Conservation (phyloP, 2,797 vertebrate species). For the Odontamblyopus rebecca region DNA sequence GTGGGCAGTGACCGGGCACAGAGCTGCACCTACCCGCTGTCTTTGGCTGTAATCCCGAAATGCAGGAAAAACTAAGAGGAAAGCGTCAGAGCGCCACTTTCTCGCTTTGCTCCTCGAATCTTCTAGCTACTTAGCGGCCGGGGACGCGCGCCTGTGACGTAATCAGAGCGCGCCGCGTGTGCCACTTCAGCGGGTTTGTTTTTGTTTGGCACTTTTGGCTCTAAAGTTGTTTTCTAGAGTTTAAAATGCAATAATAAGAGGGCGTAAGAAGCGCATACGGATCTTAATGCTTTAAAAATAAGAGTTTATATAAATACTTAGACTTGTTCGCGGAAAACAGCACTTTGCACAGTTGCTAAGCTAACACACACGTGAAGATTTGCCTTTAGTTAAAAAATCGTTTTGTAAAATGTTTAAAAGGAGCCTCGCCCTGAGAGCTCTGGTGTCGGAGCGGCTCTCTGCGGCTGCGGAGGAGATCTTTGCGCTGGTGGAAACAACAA, state of each 20-base stretch:
- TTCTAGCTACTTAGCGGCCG: conserved; percentile 14
- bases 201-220: background rate
- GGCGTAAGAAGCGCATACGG: no score
- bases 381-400: background rate
- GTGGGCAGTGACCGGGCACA: rapidly evolving
- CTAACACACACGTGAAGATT: background rate
- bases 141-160: conserved; percentile 38
- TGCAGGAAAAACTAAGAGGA: conserved; percentile 7
- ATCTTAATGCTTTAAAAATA: background rate
- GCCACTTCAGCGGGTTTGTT: background rate
- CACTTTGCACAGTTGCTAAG: background rate
- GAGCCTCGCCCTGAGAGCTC: background rate
- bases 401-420: background rate
- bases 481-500: background rate
- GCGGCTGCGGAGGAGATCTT: conserved; percentile 11
- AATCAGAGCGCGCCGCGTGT: background rate
- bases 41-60: conserved; percentile 10
- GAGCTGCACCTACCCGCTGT: conserved; percentile 45
- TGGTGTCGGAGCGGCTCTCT: conserved; percentile 1
- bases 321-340: background rate
- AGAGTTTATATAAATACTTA: background rate
- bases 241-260: no score
- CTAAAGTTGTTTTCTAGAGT: background rate
- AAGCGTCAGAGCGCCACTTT: conserved; percentile 5
- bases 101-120: conserved; percentile 11